Base-by-base conservation (phyloP, 2,113 vertebrate species). In the Cyprinodon brontotheroides region DNA sequence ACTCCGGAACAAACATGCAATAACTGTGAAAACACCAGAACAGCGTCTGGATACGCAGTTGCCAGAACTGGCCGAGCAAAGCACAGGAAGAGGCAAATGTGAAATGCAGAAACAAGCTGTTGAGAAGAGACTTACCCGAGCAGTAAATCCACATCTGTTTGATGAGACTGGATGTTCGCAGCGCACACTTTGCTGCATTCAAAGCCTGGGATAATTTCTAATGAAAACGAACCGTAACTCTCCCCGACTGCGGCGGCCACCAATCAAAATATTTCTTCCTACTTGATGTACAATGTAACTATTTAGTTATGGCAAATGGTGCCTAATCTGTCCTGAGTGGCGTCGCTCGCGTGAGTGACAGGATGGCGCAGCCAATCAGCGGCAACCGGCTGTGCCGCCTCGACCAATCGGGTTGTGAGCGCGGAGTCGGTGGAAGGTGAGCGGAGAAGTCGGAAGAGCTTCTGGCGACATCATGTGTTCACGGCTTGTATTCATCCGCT, bases 281-380 rank as follows among this genome's bases (percentile, higher is more conserved):
- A 86, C 87, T 92, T 88, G 83, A 82, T 85, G 86, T 86, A 85
- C 83, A 83, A 77, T 89, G 88, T 89, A 93, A 94, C 92, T 94
- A 90, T 91, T 93, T 93, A 93, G 92, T 93, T 93, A 73, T 91
- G 89, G 92, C 93, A 92, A 93, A 92, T 92, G 92, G 92, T 89
- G 92, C 90, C 92, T 92, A 91, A 91, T 94, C 93, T 91, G 89
- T 86, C 91, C 89, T 89, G 92, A 91, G 91, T 88, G 87, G 92
- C 87, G 82, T 65, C 79, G 83, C 70, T 50, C 50, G 17, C 53
- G 38, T 90, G 92, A 94, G 29, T 69, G 94, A 93, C 88, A 48
- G 65, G 1, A 20, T 8, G 22, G 29, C 3, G 0, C 14, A 39
- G 9, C 94, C 93, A 94, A 95, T 94, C 59, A 61, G 68, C 78